These are phyloP conservation scores for Biston betularia DNA, from an alignment of 2,888 invertebrate species.

Conservation along the genomic window DNA sequence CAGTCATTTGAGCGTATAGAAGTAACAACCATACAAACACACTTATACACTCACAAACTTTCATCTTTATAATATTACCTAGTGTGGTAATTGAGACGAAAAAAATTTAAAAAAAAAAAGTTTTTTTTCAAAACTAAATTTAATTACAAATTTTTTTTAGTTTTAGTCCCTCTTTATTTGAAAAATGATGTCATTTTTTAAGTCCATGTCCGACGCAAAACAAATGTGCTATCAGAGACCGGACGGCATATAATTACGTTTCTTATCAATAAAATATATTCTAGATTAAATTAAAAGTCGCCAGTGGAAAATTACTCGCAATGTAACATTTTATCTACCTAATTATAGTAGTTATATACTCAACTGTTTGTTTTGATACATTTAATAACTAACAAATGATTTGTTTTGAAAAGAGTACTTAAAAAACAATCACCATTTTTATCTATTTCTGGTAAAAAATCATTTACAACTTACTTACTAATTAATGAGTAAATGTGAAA, in stretches of 20 bases:
- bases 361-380: slow-evolving; percentile 21
- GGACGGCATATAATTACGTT: slow-evolving; percentile 4
- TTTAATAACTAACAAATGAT: slow-evolving; percentile 12
- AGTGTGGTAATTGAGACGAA: too few species aligned
- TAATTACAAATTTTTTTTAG: too few species aligned
- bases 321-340: slow-evolving; percentile 4
- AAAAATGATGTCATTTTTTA: slow-evolving; percentile 2
- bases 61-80: too few species aligned
- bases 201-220: neutral
- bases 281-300: slow-evolving; percentile 26
- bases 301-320: slow-evolving; percentile 29
- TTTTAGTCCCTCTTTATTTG: too few species aligned
- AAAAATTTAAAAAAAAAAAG: too few species aligned
- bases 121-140: too few species aligned
- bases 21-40: too few species aligned
- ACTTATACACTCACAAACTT: too few species aligned
- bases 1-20: too few species aligned
- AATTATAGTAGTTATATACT: slow-evolving; percentile 9
- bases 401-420: slow-evolving; percentile 4
- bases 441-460: too few species aligned
- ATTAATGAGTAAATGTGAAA: neutral
- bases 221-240: slow-evolving; percentile 6
- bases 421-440: too few species aligned
- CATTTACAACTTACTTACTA: too few species aligned
- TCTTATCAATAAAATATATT: slow-evolving; percentile 21